These are phyloP conservation scores for Dicentrarchus labrax DNA, from an alignment of 2,113 vertebrate species.

Conservation along the genomic window DNA sequence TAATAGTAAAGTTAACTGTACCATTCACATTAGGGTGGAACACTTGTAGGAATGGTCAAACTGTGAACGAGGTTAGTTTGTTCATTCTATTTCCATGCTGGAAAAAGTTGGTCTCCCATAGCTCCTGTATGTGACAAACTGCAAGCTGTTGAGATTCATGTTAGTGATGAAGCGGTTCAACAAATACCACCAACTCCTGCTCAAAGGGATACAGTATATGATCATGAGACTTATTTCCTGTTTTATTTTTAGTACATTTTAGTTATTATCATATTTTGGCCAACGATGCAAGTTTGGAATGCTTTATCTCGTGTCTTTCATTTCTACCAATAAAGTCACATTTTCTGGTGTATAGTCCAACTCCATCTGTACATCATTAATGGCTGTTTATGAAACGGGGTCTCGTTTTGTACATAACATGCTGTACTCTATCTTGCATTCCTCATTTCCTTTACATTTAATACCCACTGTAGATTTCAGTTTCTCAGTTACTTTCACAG, in stretches of 20 bases:
- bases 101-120: neutral
- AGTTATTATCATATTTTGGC: neutral
- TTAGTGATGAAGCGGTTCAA: neutral
- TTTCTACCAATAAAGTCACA: neutral
- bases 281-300: neutral
- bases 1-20: too few relatives aligned
- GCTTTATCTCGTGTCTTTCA: neutral
- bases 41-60: neutral
- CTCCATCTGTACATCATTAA: neutral
- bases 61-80: neutral
- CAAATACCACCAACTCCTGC: neutral
- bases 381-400: neutral
- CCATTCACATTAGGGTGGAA: neutral
- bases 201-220: neutral
- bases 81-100: neutral
- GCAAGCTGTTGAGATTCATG: neutral
- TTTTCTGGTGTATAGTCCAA: neutral
- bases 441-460: neutral
- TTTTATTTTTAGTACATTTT: neutral
- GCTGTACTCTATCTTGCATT: neutral
- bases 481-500: neutral
- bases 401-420: neutral
- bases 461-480: neutral
- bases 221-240: conserved; percentile 18
- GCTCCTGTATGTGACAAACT: neutral